Evolutionary conservation across 1,140 invertebrate species (phyloP).

Genomic region (Eciton burchellii): DNA sequence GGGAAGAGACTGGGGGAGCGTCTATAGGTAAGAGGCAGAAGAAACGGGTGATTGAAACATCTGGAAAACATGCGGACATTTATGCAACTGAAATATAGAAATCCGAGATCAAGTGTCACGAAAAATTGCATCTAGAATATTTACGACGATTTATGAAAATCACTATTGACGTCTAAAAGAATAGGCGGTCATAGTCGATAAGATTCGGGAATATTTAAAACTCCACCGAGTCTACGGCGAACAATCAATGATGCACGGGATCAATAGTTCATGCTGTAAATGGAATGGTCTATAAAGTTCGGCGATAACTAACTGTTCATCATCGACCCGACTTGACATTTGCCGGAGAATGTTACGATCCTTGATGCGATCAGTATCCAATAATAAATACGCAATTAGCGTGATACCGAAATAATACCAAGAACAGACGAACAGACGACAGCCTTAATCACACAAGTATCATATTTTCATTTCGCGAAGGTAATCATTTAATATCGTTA

Average conservation of each 20-base stretch:
- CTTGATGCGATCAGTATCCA: background rate
- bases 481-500: background rate
- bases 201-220: conserved; percentile 1
- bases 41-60: conserved; percentile 13
- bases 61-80: background rate
- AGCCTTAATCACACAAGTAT: background rate
- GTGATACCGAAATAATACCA: background rate
- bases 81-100: background rate
- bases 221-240: background rate
- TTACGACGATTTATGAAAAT: no score
- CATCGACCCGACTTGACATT: conserved; percentile 31
- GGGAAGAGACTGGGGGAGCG: conserved; percentile 4
- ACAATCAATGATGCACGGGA: background rate
- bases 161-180: no score
- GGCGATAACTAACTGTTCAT: background rate
- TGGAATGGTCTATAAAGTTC: background rate
- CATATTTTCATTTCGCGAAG: background rate
- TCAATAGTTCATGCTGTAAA: conserved; percentile 3
- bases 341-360: no score
- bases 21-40: background rate
- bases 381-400: conserved; percentile 5
- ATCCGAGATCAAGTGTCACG: no score
- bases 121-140: no score
- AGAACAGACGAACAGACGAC: background rate
- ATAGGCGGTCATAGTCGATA: no score